These are phyloP conservation scores for Otis tarda DNA, from an alignment of 2,113 vertebrate genomes.

Conservation along the genomic window DNA sequence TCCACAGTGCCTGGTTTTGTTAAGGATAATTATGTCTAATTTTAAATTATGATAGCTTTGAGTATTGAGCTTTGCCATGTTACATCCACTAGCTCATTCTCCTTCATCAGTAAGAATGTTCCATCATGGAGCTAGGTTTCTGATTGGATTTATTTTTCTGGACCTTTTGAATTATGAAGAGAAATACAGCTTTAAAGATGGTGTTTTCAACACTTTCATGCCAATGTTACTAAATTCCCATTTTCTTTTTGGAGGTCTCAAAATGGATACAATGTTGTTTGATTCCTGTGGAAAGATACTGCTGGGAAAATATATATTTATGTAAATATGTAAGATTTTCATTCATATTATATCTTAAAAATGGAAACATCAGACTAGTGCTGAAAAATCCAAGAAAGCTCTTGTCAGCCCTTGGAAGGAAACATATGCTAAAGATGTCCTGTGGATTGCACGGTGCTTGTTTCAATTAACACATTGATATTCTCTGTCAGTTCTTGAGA, in stretches of 20 bases:
- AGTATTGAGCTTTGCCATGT: slow-evolving; percentile 69
- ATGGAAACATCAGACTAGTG: not conserved
- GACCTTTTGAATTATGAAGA: slow-evolving; percentile 15
- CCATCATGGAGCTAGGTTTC: slow-evolving; percentile 19
- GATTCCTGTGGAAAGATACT: not conserved
- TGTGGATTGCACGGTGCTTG: not conserved
- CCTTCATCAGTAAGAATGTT: slow-evolving; percentile 56
- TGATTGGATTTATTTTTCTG: slow-evolving; percentile 48
- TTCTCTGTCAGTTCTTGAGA: slow-evolving; percentile 30
- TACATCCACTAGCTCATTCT: slow-evolving; percentile 49
- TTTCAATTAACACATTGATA: slow-evolving; percentile 60
- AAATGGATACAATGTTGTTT: not conserved
- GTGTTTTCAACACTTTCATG: not conserved
- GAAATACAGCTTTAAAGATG: not conserved
- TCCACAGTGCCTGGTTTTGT: slow-evolving; percentile 72
- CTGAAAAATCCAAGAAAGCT: slow-evolving; percentile 35
- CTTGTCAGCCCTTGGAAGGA: slow-evolving; percentile 26
- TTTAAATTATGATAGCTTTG: slow-evolving; percentile 75
- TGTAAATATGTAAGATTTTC: not conserved
- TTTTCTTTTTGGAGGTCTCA: not conserved
- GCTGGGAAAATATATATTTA: slow-evolving; percentile 12
- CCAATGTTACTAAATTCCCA: not conserved
- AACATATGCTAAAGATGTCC: slow-evolving; percentile 50
- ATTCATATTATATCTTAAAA: slow-evolving; percentile 14
- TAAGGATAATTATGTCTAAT: slow-evolving; percentile 75